phyloP scores from a whole-genome alignment of 2,797 vertebrate genomes.

The Pyrocephalus nanus region DNA sequence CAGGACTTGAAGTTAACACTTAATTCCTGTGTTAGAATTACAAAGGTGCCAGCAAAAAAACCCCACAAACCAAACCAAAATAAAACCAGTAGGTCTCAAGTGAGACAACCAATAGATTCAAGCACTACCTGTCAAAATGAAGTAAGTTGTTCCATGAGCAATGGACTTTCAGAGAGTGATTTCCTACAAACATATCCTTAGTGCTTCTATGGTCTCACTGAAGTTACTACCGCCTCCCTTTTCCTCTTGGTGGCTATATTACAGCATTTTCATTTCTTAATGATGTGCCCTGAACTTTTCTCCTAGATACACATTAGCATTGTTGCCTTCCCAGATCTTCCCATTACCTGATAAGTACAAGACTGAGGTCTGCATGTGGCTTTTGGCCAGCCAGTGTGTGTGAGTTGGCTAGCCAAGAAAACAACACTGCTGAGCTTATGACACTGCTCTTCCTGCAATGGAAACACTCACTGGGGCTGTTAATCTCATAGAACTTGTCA shows the following conservation, averaged over 20 bases:
- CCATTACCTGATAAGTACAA: not conserved
- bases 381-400: not conserved
- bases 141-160: not conserved
- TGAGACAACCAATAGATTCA: not conserved
- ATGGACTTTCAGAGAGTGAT: not conserved
- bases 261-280: not conserved
- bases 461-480: not conserved
- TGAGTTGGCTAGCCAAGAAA: not conserved
- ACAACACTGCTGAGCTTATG: not conserved
- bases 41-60: not conserved
- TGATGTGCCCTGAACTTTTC: not conserved
- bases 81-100: not conserved
- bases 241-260: not conserved
- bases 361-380: fast-evolving
- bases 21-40: constrained; percentile 3
- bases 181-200: not conserved
- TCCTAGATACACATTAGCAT: not conserved
- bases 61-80: not conserved
- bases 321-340: not conserved
- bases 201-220: not conserved
- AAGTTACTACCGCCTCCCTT: not conserved
- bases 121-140: not conserved
- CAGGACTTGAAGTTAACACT: constrained; percentile 18
- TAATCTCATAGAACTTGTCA: not conserved
- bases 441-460: not conserved